Base-by-base conservation (phyloP, 2,797 vertebrate genomes). In the Argyrosomus regius region DNA sequence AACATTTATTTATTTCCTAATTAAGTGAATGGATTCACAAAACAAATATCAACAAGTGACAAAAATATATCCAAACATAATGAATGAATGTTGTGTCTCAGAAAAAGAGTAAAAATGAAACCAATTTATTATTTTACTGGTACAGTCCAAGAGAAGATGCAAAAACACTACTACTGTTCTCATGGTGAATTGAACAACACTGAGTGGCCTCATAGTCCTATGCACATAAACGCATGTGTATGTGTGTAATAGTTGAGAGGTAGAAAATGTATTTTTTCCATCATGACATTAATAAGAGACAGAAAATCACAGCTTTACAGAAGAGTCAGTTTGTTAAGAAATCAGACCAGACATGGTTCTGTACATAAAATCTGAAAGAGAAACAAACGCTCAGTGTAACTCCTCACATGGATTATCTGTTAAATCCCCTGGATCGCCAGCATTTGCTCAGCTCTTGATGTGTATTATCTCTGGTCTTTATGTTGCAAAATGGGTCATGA, bases 401-500 rank as follows among this genome's bases (percentile, higher is more conserved):
- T 61, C 66, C 3, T 61, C 66, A 58, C 41, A 56, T 43, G 73
- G 76, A 87, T 87, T 85, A 82, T 80, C 80, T 1, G 18, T 31
- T 74, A 62, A 88, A 88, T 88, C 82, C 76, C 10, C 43, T 16
- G 39, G 43, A 74, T 73, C 59, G 60, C 39, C 63, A 41, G 12
- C 52, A 81, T 83, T 77, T 41, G 14, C 18, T 62, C 59, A 14
- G 43, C 50, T 52, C 59, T 54, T 50, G 10, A 72, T 62, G 46
- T 65, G 59, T 46, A 71, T 85, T 84, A 85, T 82, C 84, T 65
- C n/a, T 20, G 48, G 46, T 31, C 60, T 74, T 74, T 45, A 77
- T 71, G 74, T 71, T 61, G 18, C 43, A 63, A 77, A 75, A 63
- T 57, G 41, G 63, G 61, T 52, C 12, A 20, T 16, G 53, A 20